Conservation (phyloP, 2,888 invertebrate genomes). For the Mellilla xanthometata region DNA sequence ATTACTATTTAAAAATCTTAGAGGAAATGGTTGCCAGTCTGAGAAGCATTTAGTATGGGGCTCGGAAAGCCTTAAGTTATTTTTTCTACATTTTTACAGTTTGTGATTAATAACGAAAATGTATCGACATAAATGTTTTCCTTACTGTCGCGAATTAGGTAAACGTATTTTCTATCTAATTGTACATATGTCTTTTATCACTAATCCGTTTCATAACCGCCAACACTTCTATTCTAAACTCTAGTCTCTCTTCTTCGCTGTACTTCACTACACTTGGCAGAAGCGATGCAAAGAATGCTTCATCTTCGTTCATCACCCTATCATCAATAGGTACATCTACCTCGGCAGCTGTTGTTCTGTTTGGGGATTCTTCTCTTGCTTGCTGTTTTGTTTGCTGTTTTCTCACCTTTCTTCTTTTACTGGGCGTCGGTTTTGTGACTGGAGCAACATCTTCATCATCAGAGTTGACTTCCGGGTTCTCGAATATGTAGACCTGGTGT, state of each 20-base stretch:
- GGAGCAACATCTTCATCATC: too few relatives aligned
- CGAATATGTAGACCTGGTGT: background rate
- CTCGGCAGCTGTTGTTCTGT: too few relatives aligned
- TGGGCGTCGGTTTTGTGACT: background rate
- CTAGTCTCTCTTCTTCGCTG: constrained; percentile 64
- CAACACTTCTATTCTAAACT: constrained; percentile 69
- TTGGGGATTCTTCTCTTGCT: background rate
- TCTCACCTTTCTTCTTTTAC: constrained; percentile 9
- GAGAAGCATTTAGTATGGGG: too few relatives aligned
- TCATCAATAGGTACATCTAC: constrained; percentile 42
- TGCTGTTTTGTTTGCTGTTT: constrained; percentile 4
- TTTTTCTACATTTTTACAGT: too few relatives aligned
- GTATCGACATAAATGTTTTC: too few relatives aligned
- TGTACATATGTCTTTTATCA: constrained; percentile 50
- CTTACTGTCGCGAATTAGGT: too few relatives aligned
- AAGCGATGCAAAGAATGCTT: constrained; percentile 73
- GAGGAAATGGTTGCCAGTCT: too few relatives aligned
- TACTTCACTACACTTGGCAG: constrained; percentile 69
- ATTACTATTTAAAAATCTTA: too few relatives aligned
- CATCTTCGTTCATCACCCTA: constrained; percentile 74
- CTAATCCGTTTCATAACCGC: constrained; percentile 65
- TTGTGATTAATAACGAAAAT: too few relatives aligned
- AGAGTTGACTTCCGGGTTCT: background rate
- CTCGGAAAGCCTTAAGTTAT: too few relatives aligned
- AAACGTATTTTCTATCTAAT: too few relatives aligned